phyloP scores from a whole-genome alignment of 2,113 vertebrate species.

The Daubentonia madagascariensis region DNA sequence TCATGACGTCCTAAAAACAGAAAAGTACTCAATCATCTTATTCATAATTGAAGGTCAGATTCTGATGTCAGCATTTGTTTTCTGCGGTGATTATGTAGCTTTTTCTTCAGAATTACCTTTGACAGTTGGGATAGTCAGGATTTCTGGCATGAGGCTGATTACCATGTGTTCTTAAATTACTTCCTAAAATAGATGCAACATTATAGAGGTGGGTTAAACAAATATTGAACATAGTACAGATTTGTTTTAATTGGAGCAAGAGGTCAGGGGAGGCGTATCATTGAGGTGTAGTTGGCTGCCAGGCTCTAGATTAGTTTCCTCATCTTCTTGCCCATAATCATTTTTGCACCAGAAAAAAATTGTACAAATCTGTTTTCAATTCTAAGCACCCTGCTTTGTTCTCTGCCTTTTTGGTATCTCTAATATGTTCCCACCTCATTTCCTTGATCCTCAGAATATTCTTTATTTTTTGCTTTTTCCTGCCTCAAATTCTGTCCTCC shows the following conservation, averaged over 20 bases:
- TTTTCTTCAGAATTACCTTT: slow-evolving; percentile 55
- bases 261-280: background rate
- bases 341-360: slow-evolving; percentile 40
- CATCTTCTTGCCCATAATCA: background rate
- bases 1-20: slow-evolving; percentile 68
- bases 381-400: background rate
- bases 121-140: slow-evolving; percentile 42
- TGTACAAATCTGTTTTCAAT: background rate
- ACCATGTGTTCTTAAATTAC: slow-evolving; percentile 55
- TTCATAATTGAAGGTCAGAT: slow-evolving; percentile 62
- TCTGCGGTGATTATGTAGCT: slow-evolving; percentile 42
- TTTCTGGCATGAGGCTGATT: slow-evolving; percentile 48
- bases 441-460: background rate
- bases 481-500: background rate
- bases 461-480: background rate
- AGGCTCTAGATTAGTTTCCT: slow-evolving; percentile 8
- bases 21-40: slow-evolving; percentile 49
- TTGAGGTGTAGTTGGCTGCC: background rate
- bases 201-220: background rate
- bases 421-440: background rate
- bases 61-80: slow-evolving; percentile 72
- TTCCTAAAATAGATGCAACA: slow-evolving; percentile 51
- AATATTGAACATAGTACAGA: slow-evolving; percentile 43
- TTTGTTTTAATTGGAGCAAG: slow-evolving; percentile 43
- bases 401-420: background rate